Evolutionary conservation across 2,888 invertebrate genomes (phyloP).

Genomic region (Scotopteryx bipunctaria): DNA sequence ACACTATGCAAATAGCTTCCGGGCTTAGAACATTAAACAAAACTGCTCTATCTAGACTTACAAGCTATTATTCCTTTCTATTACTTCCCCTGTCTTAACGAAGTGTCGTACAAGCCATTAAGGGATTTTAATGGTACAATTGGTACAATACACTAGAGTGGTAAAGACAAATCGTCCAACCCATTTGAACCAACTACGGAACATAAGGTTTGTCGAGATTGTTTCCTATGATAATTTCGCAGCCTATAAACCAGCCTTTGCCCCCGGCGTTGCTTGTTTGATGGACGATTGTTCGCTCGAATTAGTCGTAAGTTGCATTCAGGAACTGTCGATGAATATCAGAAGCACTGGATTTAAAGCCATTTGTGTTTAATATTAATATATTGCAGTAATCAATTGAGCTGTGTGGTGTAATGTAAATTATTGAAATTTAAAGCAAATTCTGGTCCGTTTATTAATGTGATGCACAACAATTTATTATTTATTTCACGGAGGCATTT

Average conservation of each 20-base stretch:
- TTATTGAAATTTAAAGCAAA: background rate
- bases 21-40: background rate
- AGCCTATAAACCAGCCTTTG: constrained; percentile 47
- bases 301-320: constrained; percentile 37
- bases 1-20: constrained; percentile 5
- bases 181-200: constrained; percentile 43
- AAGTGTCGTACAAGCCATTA: constrained; percentile 37
- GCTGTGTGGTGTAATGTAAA: background rate
- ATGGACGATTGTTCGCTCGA: constrained; percentile 39
- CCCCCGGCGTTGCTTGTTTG: constrained; percentile 43
- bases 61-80: constrained; percentile 7
- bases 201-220: constrained; percentile 62
- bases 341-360: constrained; percentile 21
- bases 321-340: constrained; percentile 37
- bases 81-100: constrained; percentile 22
- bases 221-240: constrained; percentile 53
- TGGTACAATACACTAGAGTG: constrained; percentile 52
- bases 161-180: constrained; percentile 60
- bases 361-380: constrained; percentile 22
- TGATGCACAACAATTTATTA: too few species aligned
- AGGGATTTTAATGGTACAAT: constrained; percentile 29
- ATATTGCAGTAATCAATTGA: constrained; percentile 24
- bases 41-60: background rate
- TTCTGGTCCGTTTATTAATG: constrained; percentile 2
- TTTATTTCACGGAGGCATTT: too few species aligned